phyloP scores from a whole-genome alignment of 2,113 vertebrate genomes.

The cattle (Bos taurus) region DNA sequence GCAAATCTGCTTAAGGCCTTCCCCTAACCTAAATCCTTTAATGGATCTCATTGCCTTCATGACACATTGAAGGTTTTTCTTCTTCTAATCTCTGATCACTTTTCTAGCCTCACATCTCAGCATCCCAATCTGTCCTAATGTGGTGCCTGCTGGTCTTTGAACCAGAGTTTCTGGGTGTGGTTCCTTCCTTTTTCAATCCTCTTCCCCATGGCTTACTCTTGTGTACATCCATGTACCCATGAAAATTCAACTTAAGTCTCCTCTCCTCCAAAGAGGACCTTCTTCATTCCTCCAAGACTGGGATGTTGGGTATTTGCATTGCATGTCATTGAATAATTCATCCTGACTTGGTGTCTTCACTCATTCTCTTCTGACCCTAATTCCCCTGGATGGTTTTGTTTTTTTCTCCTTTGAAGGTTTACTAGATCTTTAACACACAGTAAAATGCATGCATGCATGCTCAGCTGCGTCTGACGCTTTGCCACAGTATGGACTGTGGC shows the following conservation, averaged over 20 bases:
- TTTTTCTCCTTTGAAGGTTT: neutral
- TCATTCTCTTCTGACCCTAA: neutral
- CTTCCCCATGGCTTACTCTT: neutral
- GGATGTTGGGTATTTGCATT: neutral
- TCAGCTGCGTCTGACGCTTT: neutral
- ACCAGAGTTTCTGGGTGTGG: neutral
- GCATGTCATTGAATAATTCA: neutral
- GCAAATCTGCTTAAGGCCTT: neutral
- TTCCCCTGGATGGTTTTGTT: neutral
- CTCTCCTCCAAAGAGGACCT: neutral
- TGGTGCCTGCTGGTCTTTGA: neutral
- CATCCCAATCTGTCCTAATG: neutral
- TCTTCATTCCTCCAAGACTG: neutral
- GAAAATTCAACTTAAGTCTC: neutral
- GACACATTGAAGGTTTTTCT: neutral
- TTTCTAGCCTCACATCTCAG: neutral
- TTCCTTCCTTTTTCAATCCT: neutral
- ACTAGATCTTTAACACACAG: neutral
- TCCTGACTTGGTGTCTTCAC: neutral
- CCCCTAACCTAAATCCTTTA: neutral
- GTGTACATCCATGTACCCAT: neutral
- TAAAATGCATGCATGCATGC: neutral
- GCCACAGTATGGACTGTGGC: neutral
- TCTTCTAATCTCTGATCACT: neutral
- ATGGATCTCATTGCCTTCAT: neutral